phyloP scores from a whole-genome alignment of 2,888 invertebrate species.

The Pilophorus perplexus region DNA sequence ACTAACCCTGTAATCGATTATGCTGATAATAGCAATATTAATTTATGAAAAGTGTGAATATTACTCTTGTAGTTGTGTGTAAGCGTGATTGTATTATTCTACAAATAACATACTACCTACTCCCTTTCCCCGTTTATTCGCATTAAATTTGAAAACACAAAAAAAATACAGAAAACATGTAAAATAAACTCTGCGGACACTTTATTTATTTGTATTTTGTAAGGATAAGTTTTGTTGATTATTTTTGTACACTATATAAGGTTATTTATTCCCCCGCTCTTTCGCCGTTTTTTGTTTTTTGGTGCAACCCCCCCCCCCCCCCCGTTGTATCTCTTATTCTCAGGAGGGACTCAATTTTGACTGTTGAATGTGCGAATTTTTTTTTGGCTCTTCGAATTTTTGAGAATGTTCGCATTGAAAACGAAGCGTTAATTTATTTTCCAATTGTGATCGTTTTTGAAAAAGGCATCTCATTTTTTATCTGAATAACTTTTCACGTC shows the following conservation, averaged over 20 bases:
- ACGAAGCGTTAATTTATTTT: too few species aligned
- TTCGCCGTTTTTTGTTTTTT: too few species aligned
- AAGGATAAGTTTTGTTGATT: constrained; percentile 26
- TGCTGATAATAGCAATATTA: constrained; percentile 21
- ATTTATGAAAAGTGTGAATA: constrained; percentile 21
- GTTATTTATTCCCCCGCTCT: constrained; percentile 14
- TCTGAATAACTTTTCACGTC: too few species aligned
- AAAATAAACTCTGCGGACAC: neutral
- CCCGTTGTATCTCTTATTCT: too few species aligned
- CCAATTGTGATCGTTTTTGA: too few species aligned
- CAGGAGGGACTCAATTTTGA: too few species aligned
- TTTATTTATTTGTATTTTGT: constrained; percentile 27
- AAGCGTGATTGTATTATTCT: constrained; percentile 19
- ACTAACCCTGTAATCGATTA: too few species aligned
- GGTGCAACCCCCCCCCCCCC: too few species aligned
- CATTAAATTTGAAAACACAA: constrained; percentile 2
- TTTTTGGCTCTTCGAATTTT: too few species aligned
- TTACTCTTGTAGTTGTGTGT: constrained; percentile 15
- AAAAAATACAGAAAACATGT: neutral
- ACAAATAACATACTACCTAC: constrained; percentile 14
- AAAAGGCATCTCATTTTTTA: too few species aligned
- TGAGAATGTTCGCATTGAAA: too few species aligned
- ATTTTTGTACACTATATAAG: constrained; percentile 25
- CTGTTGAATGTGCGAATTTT: neutral
- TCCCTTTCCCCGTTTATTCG: neutral